Base-by-base conservation (phyloP, 2,113 vertebrate species). In the Lasiurus cinereus region DNA sequence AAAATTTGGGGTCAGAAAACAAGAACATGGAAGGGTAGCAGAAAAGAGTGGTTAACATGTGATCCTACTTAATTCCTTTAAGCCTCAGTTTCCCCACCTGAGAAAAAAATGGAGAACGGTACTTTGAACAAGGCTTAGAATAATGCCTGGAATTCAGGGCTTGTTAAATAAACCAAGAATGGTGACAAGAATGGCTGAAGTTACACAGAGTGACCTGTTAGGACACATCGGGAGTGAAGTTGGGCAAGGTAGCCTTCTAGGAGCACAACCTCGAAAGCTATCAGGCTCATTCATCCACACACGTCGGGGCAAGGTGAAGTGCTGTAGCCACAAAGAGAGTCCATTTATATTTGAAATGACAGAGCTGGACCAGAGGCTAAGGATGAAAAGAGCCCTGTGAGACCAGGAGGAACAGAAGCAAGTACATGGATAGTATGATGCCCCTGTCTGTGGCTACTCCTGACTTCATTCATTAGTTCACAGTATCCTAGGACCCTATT, bases 41-140 rank as follows among this genome's bases (percentile, higher is more conserved):
- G 0, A 52, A n/a, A 22, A 50, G 2, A 88, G 54, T 84, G 62
- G 56, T 74, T 78, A 33, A n/a, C 74, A 31, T n/a, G 33, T 43
- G n/a, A 36, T 16, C 31, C 91, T 52, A 66, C 10, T 77, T 91
- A 90, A 74, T 46, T 33, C 79, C 33, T 90, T 29, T 56, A 13
- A 80, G 72, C 8, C 74, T 86, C n/a, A 39, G 69, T 64, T 78
- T 93, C 36, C 22, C 31, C 24, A 19, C 7, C 14, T 36, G 70
- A 70, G 59, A 62, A 74, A 72, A 89, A 66, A 89, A 39, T 79
- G 24, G 11, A 83, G 24, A 62, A 43, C 15, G 11, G 43, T 19
- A 33, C 72, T 85, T 46, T 91, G 62, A 87, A 64, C 27, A 67
- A 89, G 69, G 48, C 83, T 86, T 24, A 95, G 54, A 88, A 59